phyloP scores from a whole-genome alignment of 2,888 invertebrate species.

The Drosophila nigricruria region DNA sequence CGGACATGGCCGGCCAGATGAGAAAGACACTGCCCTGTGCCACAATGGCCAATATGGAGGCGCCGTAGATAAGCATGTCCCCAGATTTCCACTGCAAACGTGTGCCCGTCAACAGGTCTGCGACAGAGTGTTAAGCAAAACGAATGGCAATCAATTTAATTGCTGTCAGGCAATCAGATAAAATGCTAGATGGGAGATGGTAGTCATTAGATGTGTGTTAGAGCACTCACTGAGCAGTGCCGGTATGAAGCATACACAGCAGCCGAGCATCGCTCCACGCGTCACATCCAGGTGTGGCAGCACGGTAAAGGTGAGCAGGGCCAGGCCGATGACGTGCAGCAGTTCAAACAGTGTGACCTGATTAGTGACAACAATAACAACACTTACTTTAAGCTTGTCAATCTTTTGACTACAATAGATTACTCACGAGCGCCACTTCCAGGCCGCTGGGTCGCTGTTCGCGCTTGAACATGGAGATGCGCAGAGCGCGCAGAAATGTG shows the following conservation, averaged over 20 bases:
- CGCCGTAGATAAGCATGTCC: slow-evolving; percentile 55
- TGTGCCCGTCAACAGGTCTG: slow-evolving; percentile 78
- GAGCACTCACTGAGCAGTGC: slow-evolving; percentile 88
- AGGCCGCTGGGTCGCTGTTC: slow-evolving; percentile 86
- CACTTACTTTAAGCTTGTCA: slow-evolving; percentile 39
- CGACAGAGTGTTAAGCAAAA: slow-evolving; percentile 29
- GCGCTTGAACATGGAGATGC: slow-evolving; percentile 91
- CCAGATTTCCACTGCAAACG: slow-evolving; percentile 73
- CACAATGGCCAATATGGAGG: slow-evolving; percentile 86
- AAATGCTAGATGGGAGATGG: slow-evolving; percentile 61
- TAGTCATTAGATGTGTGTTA: slow-evolving; percentile 1
- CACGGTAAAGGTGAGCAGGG: slow-evolving; percentile 90
- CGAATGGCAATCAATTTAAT: slow-evolving; percentile 76
- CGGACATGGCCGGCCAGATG: slow-evolving; percentile 88
- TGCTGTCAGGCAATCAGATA: slow-evolving; percentile 54
- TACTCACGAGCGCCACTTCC: slow-evolving; percentile 87
- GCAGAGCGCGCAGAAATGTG: slow-evolving; percentile 89
- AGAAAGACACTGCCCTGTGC: slow-evolving; percentile 89
- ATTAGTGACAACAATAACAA: slow-evolving; percentile 27
- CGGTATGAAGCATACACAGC: slow-evolving; percentile 93
- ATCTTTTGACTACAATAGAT: slow-evolving; percentile 36
- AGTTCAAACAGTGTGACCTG: slow-evolving; percentile 90
- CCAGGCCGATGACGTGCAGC: slow-evolving; percentile 91
- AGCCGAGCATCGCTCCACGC: slow-evolving; percentile 93
- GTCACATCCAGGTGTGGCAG: slow-evolving; percentile 93